Base-by-base conservation (phyloP, 2,113 vertebrate species). In the Megaceryle torquata region DNA sequence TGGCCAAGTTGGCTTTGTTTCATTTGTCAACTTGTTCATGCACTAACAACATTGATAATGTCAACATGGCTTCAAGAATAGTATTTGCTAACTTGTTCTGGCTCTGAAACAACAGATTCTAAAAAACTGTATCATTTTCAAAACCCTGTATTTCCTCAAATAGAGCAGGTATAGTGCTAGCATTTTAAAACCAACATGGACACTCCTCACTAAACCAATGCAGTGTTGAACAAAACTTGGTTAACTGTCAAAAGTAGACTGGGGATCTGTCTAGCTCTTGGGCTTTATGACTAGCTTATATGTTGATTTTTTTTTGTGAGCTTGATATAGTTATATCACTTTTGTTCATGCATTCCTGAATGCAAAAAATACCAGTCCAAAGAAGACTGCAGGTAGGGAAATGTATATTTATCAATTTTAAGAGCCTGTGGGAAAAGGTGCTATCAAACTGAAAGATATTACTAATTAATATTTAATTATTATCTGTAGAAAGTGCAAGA, bases 41-140 rank as follows among this genome's bases (percentile, higher is more conserved):
- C 86, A 44, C 79, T 90, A 84, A 61, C 70, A 88, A 67, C 91
- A 95, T 2, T 83, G 72, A 44, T 92, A 93, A 95, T 95, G 83
- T 95, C 92, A 96, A 79, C 56, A 76, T 2, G 5, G 25, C 57
- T 95, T 54, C 80, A 84, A 77, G 81, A 93, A 43, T 54, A 67
- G 31, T 71, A 35, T 94, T 94, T 85, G 71, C 65, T 88, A 75
- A 86, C 94, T 96, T 70, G 16, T 53, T 93, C 61, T 95, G 76
- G 41, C 90, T 96, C 64, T 85, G 60, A 82, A 97, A 88, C 16
- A 28, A 25, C 31, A 90, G 75, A 29, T 56, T 68, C 79, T 68
- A 88, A 93, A 93, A 75, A 50, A 70, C 26, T 33, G n/a, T 14
- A 86, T 37, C 28, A 7, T n/a, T 63, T 85, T 86, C 44, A 88